A percentile compares a stretch with the other conserved stretches of the same genome.
Conservation (phyloP, 35 echinoderm and acorn worm species). For the Apostichopus parvimensis region DNA sequence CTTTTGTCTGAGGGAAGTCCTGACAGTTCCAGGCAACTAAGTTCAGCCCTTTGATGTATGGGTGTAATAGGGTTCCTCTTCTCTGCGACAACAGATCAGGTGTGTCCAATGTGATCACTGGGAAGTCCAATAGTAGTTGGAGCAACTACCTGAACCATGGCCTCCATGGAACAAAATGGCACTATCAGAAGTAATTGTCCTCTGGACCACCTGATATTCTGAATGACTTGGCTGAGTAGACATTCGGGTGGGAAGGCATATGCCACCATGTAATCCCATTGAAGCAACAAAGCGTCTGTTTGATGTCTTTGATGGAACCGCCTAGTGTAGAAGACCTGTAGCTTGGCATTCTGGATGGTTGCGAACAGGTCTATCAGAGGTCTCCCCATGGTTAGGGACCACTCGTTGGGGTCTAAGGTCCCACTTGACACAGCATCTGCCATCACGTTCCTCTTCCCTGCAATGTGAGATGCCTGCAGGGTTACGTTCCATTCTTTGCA, state of each 20-base stretch:
- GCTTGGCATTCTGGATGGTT: neutral
- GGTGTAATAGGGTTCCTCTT: neutral
- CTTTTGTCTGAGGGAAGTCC: neutral
- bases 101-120: neutral
- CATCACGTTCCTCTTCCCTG: neutral
- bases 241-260: neutral
- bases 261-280: neutral
- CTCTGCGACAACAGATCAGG: neutral
- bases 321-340: neutral
- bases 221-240: neutral
- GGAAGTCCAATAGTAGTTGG: neutral
- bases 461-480: neutral
- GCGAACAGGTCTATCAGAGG: neutral
- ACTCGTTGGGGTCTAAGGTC: neutral
- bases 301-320: neutral
- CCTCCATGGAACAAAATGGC: neutral
- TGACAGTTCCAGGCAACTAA: neutral
- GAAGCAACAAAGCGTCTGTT: neutral
- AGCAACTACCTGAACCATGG: neutral
- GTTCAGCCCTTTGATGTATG: neutral
- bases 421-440: neutral
- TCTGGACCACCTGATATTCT: neutral
- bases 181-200: neutral
- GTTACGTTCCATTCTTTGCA: too few relatives aligned
- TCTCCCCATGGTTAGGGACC: neutral